phyloP scores from a whole-genome alignment of 1,140 invertebrate genomes.

The Trichonephila inaurata region DNA sequence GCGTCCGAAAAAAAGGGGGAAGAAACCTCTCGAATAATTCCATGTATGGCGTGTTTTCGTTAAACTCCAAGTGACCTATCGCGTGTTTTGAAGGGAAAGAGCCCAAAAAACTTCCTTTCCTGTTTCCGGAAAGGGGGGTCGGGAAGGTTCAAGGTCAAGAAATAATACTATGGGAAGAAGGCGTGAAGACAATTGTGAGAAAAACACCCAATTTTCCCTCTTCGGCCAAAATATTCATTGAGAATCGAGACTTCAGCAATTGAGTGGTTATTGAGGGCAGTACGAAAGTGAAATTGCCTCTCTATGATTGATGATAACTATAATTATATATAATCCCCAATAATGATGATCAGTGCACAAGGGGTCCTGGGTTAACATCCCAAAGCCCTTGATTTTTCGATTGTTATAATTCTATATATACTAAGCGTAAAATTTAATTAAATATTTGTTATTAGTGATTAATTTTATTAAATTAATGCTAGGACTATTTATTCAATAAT shows the following conservation, averaged over 20 bases:
- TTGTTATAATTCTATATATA: too few species aligned
- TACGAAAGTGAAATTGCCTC: too few species aligned
- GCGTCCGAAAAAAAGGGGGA: neutral
- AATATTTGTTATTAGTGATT: too few species aligned
- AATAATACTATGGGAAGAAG: conserved; percentile 24
- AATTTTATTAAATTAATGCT: too few species aligned
- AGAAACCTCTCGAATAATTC: neutral
- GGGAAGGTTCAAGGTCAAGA: conserved; percentile 39
- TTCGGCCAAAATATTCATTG: neutral
- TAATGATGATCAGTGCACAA: too few species aligned
- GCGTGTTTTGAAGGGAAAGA: conserved; percentile 38
- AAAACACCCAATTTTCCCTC: neutral
- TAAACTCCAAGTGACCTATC: neutral
- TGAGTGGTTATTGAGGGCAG: too few species aligned
- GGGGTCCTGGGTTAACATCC: too few species aligned
- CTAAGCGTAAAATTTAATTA: too few species aligned
- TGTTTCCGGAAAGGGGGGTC: conserved; percentile 40
- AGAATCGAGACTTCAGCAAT: neutral
- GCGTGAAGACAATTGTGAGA: conserved; percentile 43
- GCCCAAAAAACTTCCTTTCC: conserved; percentile 44
- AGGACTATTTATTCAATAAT: too few species aligned
- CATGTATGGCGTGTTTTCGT: conserved; percentile 34
- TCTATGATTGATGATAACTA: too few species aligned
- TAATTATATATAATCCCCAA: too few species aligned
- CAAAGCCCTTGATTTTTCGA: too few species aligned